Percentiles rank a stretch among this genome's conserved stretches.
These are phyloP conservation scores for Salmo trutta DNA, from an alignment of 2,797 vertebrate genomes.

Conservation along the genomic window DNA sequence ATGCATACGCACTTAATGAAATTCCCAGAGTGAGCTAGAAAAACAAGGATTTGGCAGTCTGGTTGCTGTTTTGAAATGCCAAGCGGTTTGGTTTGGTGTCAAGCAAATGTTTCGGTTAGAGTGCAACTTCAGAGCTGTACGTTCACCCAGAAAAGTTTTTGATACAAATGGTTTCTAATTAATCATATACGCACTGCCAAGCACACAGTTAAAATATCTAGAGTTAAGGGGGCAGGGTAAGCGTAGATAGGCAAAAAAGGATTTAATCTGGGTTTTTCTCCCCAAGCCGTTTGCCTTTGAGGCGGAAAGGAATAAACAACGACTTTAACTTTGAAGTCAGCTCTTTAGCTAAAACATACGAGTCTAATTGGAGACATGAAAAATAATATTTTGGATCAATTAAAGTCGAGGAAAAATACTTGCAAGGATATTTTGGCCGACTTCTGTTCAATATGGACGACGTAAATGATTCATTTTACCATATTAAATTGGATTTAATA, in stretches of 20 bases:
- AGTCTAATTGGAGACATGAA: constrained; percentile 63
- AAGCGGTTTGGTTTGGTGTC: constrained; percentile 42
- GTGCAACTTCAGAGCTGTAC: constrained; percentile 57
- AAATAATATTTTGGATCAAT: constrained; percentile 58
- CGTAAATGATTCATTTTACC: constrained; percentile 8
- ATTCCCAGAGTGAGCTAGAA: constrained; percentile 47
- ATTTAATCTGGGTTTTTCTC: constrained; percentile 51
- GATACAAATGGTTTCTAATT: constrained; percentile 71
- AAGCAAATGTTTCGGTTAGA: constrained; percentile 57
- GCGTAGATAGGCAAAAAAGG: constrained; percentile 57
- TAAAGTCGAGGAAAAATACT: constrained; percentile 33
- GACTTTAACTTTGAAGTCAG: constrained; percentile 70
- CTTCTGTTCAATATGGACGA: constrained; percentile 33
- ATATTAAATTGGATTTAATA: background rate
- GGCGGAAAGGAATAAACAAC: constrained; percentile 63
- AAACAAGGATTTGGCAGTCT: constrained; percentile 35
- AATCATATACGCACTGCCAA: constrained; percentile 58
- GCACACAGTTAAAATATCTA: constrained; percentile 53
- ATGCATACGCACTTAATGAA: constrained; percentile 65
- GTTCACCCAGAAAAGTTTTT: constrained; percentile 49
- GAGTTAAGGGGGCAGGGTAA: constrained; percentile 48
- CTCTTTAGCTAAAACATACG: constrained; percentile 47
- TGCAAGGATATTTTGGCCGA: constrained; percentile 18
- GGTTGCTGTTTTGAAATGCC: constrained; percentile 49
- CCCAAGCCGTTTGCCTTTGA: constrained; percentile 62